A percentile compares a stretch with the other conserved stretches of the same genome.
Evolutionary conservation across 2,113 vertebrate genomes (phyloP).

Genomic region (Pterocles burchelli): DNA sequence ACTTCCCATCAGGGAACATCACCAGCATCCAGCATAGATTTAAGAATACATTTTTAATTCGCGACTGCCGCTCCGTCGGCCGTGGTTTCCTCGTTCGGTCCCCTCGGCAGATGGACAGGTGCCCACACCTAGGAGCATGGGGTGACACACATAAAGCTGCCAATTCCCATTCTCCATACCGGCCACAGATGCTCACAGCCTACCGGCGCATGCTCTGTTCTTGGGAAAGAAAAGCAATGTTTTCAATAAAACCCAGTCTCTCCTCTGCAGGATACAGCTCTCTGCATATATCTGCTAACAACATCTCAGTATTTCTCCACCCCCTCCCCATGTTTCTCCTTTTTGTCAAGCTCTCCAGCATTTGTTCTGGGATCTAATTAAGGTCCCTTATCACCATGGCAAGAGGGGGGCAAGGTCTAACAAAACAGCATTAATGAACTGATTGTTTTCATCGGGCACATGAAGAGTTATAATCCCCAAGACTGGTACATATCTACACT

Average conservation of each 20-base stretch:
- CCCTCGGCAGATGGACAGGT: background rate
- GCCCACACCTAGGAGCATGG: background rate
- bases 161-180: accelerated
- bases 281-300: slow-evolving; percentile 52
- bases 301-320: slow-evolving; percentile 53
- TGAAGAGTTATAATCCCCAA: slow-evolving; percentile 43
- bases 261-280: slow-evolving; percentile 39
- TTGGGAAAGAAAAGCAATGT: background rate
- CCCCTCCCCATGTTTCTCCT: slow-evolving; percentile 33
- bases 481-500: background rate
- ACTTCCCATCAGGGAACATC: background rate
- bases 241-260: background rate
- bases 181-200: background rate
- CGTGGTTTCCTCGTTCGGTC: accelerated
- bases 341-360: slow-evolving; percentile 51
- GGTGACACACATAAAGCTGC: background rate
- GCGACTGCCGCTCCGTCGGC: accelerated
- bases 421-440: slow-evolving; percentile 65
- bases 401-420: slow-evolving; percentile 64
- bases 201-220: background rate
- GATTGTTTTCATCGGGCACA: slow-evolving; percentile 53
- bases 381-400: slow-evolving; percentile 56
- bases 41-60: background rate
- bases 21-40: background rate
- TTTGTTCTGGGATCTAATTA: slow-evolving; percentile 68